phyloP scores from a whole-genome alignment of 30 jellyfish, hydroid and myxozoan genomes.

The Sanderia malayensis region DNA sequence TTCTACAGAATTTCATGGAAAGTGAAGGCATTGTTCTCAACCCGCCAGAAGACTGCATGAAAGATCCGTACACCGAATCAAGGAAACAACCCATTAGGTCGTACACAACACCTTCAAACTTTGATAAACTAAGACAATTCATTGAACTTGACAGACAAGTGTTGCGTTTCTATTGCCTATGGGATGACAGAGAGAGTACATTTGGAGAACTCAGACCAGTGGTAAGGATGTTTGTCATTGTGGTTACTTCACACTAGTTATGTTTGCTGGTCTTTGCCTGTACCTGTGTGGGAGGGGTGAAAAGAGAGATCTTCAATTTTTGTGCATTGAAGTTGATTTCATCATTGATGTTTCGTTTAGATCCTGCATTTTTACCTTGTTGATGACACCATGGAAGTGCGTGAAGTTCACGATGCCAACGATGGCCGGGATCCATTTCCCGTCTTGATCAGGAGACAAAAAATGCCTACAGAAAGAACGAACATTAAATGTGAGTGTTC shows the following conservation, averaged over 20 bases:
- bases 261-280: too few relatives aligned
- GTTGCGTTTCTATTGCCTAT: constrained; percentile 83
- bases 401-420: constrained; percentile 93
- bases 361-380: constrained; percentile 88
- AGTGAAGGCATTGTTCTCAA: constrained; percentile 90
- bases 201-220: constrained; percentile 97
- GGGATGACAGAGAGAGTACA: constrained; percentile 98
- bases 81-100: constrained; percentile 83
- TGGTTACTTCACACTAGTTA: too few relatives aligned
- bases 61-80: constrained; percentile 82
- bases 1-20: constrained; percentile 78
- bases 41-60: constrained; percentile 55
- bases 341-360: too few relatives aligned
- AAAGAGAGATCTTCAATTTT: too few relatives aligned
- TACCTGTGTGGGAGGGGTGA: too few relatives aligned
- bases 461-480: constrained; percentile 85
- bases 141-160: constrained; percentile 93
- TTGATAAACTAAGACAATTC: constrained; percentile 91
- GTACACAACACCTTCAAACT: constrained; percentile 89
- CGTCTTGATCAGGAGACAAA: constrained; percentile 83
- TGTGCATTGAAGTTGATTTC: too few relatives aligned
- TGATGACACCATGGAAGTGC: constrained; percentile 95
- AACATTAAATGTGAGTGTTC: constrained; percentile 58
- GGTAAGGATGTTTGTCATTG: too few relatives aligned
- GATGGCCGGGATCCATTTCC: constrained; percentile 99